These are phyloP conservation scores for Plotosus lineatus DNA, from an alignment of 2,113 vertebrate species.

Conservation along the genomic window DNA sequence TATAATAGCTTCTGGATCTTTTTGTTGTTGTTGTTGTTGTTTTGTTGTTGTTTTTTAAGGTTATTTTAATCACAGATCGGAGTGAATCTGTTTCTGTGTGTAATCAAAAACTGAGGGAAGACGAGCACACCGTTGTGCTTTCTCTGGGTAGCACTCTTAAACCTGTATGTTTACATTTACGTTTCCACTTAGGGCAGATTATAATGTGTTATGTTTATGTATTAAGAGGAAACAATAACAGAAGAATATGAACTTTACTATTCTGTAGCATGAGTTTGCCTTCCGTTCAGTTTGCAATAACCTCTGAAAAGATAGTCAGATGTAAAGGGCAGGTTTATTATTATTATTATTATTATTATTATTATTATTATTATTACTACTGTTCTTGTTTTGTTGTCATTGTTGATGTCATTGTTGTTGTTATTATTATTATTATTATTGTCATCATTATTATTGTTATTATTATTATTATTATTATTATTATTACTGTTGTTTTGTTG, in stretches of 20 bases:
- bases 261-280: conserved; percentile 66
- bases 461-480: no score
- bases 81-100: neutral
- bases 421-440: no score
- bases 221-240: conserved; percentile 38
- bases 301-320: neutral
- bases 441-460: no score
- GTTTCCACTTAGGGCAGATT: conserved; percentile 23
- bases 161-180: neutral
- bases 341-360: no score
- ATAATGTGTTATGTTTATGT: conserved; percentile 25
- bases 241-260: conserved; percentile 52
- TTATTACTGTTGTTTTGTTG: no score
- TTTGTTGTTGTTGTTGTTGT: no score
- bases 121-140: neutral
- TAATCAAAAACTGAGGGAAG: neutral
- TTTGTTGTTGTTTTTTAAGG: neutral
- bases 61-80: neutral
- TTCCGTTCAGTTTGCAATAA: conserved; percentile 67
- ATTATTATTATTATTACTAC: no score
- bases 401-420: no score
- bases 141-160: neutral
- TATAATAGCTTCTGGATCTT: no score
- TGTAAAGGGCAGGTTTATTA: neutral
- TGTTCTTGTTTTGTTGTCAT: no score